These are phyloP conservation scores for Leptopilina clavipes DNA, from an alignment of 1,140 invertebrate genomes.

Conservation along the genomic window DNA sequence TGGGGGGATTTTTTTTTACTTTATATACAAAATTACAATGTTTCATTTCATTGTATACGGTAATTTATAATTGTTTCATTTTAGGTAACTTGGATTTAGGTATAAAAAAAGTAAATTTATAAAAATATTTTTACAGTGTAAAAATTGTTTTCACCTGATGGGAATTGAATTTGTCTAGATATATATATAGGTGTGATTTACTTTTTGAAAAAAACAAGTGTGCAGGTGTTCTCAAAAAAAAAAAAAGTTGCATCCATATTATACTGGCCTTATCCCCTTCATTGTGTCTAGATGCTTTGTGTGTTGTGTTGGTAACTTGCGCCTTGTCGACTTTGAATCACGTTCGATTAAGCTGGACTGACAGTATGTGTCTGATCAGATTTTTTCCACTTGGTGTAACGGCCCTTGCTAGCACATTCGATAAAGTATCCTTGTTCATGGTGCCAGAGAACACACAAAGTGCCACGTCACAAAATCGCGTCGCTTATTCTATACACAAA, in stretches of 20 bases:
- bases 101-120: too few relatives aligned
- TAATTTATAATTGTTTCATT: too few relatives aligned
- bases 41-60: too few relatives aligned
- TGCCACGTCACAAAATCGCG: constrained; percentile 5
- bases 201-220: neutral
- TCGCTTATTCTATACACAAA: neutral
- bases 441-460: constrained; percentile 37
- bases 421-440: constrained; percentile 32
- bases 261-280: neutral
- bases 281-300: constrained; percentile 4
- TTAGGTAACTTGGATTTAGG: too few relatives aligned
- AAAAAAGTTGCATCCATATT: neutral
- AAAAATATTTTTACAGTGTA: too few relatives aligned
- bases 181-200: too few relatives aligned
- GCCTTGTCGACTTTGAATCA: constrained; percentile 37
- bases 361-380: constrained; percentile 38
- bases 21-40: too few relatives aligned
- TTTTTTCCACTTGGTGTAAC: constrained; percentile 42
- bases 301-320: constrained; percentile 14
- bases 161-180: too few relatives aligned
- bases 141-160: too few relatives aligned
- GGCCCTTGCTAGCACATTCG: constrained; percentile 29
- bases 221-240: neutral
- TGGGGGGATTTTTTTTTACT: too few relatives aligned
- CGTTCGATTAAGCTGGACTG: constrained; percentile 43